Base-by-base conservation (phyloP, 1,140 invertebrate genomes). In the Hycleus phaleratus region DNA sequence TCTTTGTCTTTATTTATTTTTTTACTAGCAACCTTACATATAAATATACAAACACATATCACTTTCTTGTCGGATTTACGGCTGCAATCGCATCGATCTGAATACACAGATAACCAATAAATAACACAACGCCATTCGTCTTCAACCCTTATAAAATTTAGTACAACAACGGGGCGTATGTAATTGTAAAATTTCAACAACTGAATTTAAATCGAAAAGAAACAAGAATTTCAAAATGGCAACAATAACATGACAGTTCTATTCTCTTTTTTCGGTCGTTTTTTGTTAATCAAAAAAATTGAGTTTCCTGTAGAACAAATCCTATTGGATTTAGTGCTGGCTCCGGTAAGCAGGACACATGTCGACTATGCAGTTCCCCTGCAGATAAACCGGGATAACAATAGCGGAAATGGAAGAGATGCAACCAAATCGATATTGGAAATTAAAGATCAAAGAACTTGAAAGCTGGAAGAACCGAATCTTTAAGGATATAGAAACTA, bases 301-400 rank as follows among this genome's bases (percentile, higher is more conserved):
- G 32, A 7, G 32, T 32, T 32, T 32, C 4, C 32, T 32, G 32
- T 32, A 32, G 32, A 32, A 32, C 58, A 68, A 67, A 65, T 64
- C 65, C 63, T 56, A 50, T 49, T 60, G 58, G 65, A 63, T 61
- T 69, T 69, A 56, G 52, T 49, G 50, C 63, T 60, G 58, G 49
- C 56, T 51, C 50, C 49, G 51, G 62, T 64, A 67, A 69, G 64
- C 66, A 67, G 67, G 69, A 72, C 71, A 70, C 70, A 72, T 70
- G 68, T 71, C 68, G 62, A 63, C 63, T 68, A 61, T 63, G 58
- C 64, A 64, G 50, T 65, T 67, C 65, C 66, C 61, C 63, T 58
- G 62, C 53, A 76, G 75, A 77, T 77, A 77, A 79, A 76, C 69
- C 65, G 69, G 75, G 75, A 78, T 78, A 78, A 79, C 77, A 73